Conservation (phyloP, 2,888 invertebrate genomes). For the Agonum fuliginosum region DNA sequence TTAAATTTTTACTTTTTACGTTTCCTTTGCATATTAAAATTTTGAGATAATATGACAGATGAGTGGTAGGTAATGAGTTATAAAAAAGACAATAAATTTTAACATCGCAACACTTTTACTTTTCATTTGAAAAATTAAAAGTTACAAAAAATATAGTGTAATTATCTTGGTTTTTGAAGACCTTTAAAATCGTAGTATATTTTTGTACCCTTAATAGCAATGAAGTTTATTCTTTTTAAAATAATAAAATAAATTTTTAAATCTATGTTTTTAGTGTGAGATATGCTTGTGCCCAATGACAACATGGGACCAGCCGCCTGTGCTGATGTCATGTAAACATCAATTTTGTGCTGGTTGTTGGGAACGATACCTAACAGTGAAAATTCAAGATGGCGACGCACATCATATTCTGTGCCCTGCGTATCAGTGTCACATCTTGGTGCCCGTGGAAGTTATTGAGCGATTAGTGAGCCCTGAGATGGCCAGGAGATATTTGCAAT, state of each 20-base stretch:
- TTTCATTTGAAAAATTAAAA: too few relatives aligned
- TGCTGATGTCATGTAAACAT: constrained; percentile 78
- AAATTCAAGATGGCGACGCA: constrained; percentile 80
- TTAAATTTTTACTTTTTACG: too few relatives aligned
- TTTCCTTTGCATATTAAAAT: too few relatives aligned
- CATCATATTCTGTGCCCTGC: constrained; percentile 81
- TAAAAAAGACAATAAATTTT: too few relatives aligned
- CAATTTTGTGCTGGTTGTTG: constrained; percentile 80
- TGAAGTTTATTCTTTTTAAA: too few relatives aligned
- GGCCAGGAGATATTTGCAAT: constrained; percentile 80
- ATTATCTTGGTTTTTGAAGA: too few relatives aligned
- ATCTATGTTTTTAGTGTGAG: constrained; percentile 74
- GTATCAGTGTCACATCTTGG: constrained; percentile 78
- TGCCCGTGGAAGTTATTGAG: constrained; percentile 81
- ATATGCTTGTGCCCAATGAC: constrained; percentile 76
- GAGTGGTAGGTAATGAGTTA: too few relatives aligned
- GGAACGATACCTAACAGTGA: constrained; percentile 79
- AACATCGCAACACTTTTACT: too few relatives aligned
- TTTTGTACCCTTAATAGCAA: too few relatives aligned
- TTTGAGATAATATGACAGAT: too few relatives aligned
- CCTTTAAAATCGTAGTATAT: too few relatives aligned
- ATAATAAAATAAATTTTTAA: background rate
- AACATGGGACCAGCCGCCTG: constrained; percentile 73
- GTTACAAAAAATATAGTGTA: too few relatives aligned
- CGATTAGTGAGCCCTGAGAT: constrained; percentile 80